phyloP scores from a whole-genome alignment of 2,797 vertebrate genomes.

The Podarcis siculus region DNA sequence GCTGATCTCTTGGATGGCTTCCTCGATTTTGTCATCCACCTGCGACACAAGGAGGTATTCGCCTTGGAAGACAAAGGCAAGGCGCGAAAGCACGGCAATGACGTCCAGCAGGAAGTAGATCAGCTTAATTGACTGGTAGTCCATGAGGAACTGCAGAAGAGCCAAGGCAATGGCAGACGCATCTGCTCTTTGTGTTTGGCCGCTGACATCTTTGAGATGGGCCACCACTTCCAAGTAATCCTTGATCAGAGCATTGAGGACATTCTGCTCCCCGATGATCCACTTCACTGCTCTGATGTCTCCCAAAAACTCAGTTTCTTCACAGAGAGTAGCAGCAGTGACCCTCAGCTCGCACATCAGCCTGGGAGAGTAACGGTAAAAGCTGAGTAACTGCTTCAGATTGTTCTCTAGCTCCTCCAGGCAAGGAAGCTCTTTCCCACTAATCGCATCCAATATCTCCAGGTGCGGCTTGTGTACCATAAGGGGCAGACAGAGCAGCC shows the following conservation, averaged over 20 bases:
- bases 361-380: conserved; percentile 94
- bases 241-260: conserved; percentile 94
- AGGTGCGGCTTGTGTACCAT: conserved; percentile 95
- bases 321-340: conserved; percentile 90
- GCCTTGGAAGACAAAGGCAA: conserved; percentile 93
- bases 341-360: conserved; percentile 91
- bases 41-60: conserved; percentile 92
- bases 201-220: conserved; percentile 94
- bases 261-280: conserved; percentile 95
- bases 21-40: conserved; percentile 91
- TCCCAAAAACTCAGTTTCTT: conserved; percentile 94
- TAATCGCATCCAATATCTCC: conserved; percentile 93
- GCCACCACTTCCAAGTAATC: conserved; percentile 95
- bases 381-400: conserved; percentile 93
- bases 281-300: conserved; percentile 93
- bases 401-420: conserved; percentile 96
- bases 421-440: conserved; percentile 93
- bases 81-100: conserved; percentile 90
- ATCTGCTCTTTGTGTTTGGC: conserved; percentile 91
- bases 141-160: conserved; percentile 94
- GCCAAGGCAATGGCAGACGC: conserved; percentile 93
- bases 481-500: conserved; percentile 92
- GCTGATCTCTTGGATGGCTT: conserved; percentile 93
- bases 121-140: conserved; percentile 95
- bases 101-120: conserved; percentile 97